Conservation (phyloP, 2,888 invertebrate species). For the Drosophila neoperkinsi region DNA sequence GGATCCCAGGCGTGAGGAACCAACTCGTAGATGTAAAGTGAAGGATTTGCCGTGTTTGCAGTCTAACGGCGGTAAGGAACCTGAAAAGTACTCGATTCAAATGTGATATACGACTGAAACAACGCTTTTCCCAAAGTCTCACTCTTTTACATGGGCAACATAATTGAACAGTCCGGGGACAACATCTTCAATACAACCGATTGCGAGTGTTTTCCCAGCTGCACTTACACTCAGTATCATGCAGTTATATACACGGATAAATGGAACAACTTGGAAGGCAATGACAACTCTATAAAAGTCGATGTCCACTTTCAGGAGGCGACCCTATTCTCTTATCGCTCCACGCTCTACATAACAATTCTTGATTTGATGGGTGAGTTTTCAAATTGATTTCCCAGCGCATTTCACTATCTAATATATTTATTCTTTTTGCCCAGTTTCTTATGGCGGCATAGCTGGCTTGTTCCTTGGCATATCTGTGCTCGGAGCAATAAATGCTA, state of each 20-base stretch:
- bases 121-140: conserved; percentile 39
- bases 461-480: conserved; percentile 73
- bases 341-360: conserved; percentile 63
- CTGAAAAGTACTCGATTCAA: not conserved
- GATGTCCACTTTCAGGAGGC: conserved; percentile 71
- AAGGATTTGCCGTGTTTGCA: conserved; percentile 54
- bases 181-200: conserved; percentile 55
- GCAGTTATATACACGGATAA: conserved; percentile 59
- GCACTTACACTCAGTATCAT: conserved; percentile 69
- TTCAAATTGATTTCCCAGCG: not conserved
- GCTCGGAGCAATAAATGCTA: conserved; percentile 59
- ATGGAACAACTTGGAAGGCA: not conserved
- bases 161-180: conserved; percentile 61
- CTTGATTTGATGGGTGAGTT: conserved; percentile 72
- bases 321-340: conserved; percentile 75
- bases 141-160: conserved; percentile 65
- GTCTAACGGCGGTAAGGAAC: conserved; percentile 38
- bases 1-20: accelerated
- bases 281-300: conserved; percentile 40
- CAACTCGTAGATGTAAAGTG: conserved; percentile 3
- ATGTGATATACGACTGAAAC: too few relatives aligned
- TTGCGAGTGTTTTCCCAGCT: conserved; percentile 73
- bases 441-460: conserved; percentile 75
- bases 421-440: conserved; percentile 50
- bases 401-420: not conserved